phyloP scores from a whole-genome alignment of 2,888 invertebrate genomes.

The Pecten maximus region DNA sequence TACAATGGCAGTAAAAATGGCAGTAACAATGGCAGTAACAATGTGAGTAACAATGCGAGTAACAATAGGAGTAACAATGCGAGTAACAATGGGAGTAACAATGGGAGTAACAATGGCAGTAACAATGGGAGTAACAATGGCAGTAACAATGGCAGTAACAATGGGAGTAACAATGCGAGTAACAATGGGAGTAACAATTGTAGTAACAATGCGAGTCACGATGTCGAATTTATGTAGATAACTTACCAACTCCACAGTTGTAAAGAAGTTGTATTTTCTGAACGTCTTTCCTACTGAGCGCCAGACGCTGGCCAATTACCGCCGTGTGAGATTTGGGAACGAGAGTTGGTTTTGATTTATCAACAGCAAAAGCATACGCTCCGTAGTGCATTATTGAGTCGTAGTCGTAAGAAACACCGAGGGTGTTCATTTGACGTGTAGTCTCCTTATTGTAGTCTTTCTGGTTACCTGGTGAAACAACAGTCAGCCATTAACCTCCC shows the following conservation, averaged over 20 bases:
- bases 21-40: not conserved
- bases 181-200: not conserved
- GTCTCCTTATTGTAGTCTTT: slow-evolving; percentile 67
- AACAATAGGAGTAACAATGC: not conserved
- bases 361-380: slow-evolving; percentile 83
- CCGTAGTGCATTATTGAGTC: slow-evolving; percentile 91
- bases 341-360: slow-evolving; percentile 83
- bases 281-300: slow-evolving; percentile 80
- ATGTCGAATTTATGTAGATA: too few relatives aligned
- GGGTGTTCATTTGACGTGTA: slow-evolving; percentile 59
- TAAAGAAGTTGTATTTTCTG: slow-evolving; percentile 82
- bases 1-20: too few relatives aligned
- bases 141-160: not conserved
- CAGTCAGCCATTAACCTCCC: not conserved
- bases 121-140: not conserved
- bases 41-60: not conserved
- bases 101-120: too few relatives aligned
- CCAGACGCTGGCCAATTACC: slow-evolving; percentile 85
- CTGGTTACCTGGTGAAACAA: slow-evolving; percentile 58
- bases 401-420: slow-evolving; percentile 87
- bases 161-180: not conserved
- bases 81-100: not conserved
- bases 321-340: slow-evolving; percentile 82
- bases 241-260: slow-evolving; percentile 70
- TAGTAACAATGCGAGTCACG: not conserved